A percentile compares a stretch with the other conserved stretches of the same genome.
phyloP scores from a whole-genome alignment of 2,113 vertebrate genomes.

The Gyps fulvus region DNA sequence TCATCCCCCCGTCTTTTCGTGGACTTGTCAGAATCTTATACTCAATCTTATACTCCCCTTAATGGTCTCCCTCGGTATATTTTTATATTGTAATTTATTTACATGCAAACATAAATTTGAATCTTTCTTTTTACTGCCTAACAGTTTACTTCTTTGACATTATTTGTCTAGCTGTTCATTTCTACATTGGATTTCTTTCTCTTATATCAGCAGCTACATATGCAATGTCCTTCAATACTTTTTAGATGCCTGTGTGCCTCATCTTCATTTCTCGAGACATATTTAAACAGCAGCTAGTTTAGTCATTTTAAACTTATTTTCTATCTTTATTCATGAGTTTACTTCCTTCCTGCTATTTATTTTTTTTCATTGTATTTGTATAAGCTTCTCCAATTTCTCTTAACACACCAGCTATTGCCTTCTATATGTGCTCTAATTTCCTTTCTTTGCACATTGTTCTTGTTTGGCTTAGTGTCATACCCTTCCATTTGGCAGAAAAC shows the following conservation, averaged over 20 bases:
- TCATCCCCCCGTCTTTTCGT: accelerated
- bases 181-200: not conserved
- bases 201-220: not conserved
- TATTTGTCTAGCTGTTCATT: not conserved
- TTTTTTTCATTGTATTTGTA: not conserved
- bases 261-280: not conserved
- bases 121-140: not conserved
- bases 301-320: not conserved
- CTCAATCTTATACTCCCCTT: not conserved
- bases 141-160: not conserved
- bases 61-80: not conserved
- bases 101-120: not conserved
- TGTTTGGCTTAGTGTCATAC: not conserved
- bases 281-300: not conserved
- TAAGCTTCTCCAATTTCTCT: not conserved
- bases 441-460: not conserved
- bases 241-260: not conserved
- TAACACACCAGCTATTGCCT: not conserved
- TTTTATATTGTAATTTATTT: not conserved
- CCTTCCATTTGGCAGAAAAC: not conserved
- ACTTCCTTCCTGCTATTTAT: not conserved
- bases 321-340: slow-evolving; percentile 29
- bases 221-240: not conserved
- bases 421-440: not conserved
- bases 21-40: not conserved